Evolutionary conservation across 2,888 invertebrate species (phyloP), one percentile per base, ranked within the genome.

Genomic region (Ecliptopera silaceata): DNA sequence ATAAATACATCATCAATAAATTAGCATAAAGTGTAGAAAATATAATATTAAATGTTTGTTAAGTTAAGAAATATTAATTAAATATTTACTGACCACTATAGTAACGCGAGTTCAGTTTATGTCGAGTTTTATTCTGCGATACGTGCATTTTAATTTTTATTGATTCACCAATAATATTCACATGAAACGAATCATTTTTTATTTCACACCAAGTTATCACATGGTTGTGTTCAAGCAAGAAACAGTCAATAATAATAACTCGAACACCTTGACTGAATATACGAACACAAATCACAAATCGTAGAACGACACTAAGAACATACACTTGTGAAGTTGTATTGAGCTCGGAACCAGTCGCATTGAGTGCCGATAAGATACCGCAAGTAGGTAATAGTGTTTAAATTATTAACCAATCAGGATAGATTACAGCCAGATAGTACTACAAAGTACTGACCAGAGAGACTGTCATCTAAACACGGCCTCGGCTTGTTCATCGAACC

Each of bases 341-440:
- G 13, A 42, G 64, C 70, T 68, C 66, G 64, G 60, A 51, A 65
- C 63, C 57, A 69, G 69, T 70, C 70, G 72, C 72, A 71, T 66
- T 72, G 71, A 74, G 63, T 65, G 66, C 69, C 70, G 87, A 88
- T 88, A 84, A 88, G 87, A 85, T 87, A 86, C 65, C 66, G 58
- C 51, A 60, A 66, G 61, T 62, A 67, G 62, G 68, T 70, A 73
- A 75, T 72, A 66, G 63, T 59, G 54, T 59, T 66, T 66, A 69
- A 72, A 68, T 70, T 72, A 74, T 75, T 74, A 69, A 74, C 71
- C 68, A 71, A 75, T 72, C 69, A 68, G 61, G 42, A 52, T 52
- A 59, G 65, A 71, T 67, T 55, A 63, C 36, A 29, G 42, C 45
- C 47, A 50, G 50, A 50, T 59, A 58, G 36, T 56, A 53, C 49